phyloP scores from a whole-genome alignment of 2,113 vertebrate species.

The Oryzias javanicus region DNA sequence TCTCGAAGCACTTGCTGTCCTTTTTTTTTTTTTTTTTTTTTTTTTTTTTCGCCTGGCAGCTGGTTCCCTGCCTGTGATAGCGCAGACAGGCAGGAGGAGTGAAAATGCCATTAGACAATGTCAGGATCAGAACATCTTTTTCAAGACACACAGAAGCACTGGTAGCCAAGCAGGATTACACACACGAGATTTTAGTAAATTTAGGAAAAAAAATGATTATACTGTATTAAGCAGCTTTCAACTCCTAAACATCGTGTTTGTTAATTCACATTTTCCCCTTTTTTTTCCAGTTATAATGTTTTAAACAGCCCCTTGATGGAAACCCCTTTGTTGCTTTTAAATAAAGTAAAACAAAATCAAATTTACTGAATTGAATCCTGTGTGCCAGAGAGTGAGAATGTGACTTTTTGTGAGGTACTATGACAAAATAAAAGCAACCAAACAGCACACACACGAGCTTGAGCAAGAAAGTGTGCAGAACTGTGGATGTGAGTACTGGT shows the following conservation, averaged over 20 bases:
- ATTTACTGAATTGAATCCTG: too few species aligned
- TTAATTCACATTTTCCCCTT: too few species aligned
- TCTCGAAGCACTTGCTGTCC: constrained; percentile 13
- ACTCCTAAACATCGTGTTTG: too few species aligned
- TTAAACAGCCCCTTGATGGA: too few species aligned
- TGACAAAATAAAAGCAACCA: constrained; percentile 27
- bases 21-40: neutral
- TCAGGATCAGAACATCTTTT: constrained; percentile 28
- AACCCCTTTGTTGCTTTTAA: too few species aligned
- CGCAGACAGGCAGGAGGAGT: constrained; percentile 19
- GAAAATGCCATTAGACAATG: constrained; percentile 39
- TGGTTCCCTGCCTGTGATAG: constrained; percentile 17
- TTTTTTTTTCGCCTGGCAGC: constrained; percentile 10
- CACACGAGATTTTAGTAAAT: neutral
- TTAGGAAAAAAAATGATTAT: too few species aligned
- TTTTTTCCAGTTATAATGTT: too few species aligned
- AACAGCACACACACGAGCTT: constrained; percentile 3
- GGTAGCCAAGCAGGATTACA: neutral
- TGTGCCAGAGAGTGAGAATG: too few species aligned
- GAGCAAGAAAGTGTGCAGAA: constrained; percentile 11
- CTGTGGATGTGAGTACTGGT: constrained; percentile 12
- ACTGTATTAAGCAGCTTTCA: too few species aligned
- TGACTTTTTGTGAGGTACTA: neutral
- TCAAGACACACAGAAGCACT: constrained; percentile 19
- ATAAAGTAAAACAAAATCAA: too few species aligned